Evolutionary conservation across 2,797 vertebrate genomes (phyloP), one percentile per base, ranked within the genome.

Genomic region (Cephalopachus bancanus): DNA sequence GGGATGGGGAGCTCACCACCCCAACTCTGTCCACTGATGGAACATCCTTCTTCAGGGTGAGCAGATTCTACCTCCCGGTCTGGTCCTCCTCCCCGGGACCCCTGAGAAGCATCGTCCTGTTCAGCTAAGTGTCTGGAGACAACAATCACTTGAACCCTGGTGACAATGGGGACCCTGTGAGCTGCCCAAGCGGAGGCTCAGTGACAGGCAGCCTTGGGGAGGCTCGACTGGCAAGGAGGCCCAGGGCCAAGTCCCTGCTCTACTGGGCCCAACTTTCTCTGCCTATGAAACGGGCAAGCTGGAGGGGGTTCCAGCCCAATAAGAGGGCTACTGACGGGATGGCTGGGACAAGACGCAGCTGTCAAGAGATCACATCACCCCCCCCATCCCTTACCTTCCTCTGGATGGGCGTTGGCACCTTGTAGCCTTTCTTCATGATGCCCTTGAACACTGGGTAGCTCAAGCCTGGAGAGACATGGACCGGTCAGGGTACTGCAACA

Each of bases 381-480:
- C 7, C 22, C 10, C 4, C 17, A 0, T 7, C 95, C 95, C 65
- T 8, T 95, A 99, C 99, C 99, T 99, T 99, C 98, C 99, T 99
- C 98, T 99, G 99, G 97, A 99, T 99, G 10, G 99, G 99, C 0
- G 99, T 99, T 0, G 99, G 99, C 88, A 99, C 99, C 98, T 99
- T 99, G 98, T 99, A 99, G 62, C 99, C 99, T 94, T 99, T 99
- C 98, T 99, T 99, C 99, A 99, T 99, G 95, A 99, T 92, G 10
- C 99, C 99, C 98, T 99, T 99, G 98, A 98, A 99, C 1, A 99
- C 99, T 0, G 99, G 99, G 96, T 99, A 99, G 97, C 99, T 99
- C 91, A 99, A 98, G 97, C 99, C 99, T 99, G 94, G 96, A 98
- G 69, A 96, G 1, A 94, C 44, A 53, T 0, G 8, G 62, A 37